Conservation (phyloP, 2,888 invertebrate species). For the Balanococcus diminutus region DNA sequence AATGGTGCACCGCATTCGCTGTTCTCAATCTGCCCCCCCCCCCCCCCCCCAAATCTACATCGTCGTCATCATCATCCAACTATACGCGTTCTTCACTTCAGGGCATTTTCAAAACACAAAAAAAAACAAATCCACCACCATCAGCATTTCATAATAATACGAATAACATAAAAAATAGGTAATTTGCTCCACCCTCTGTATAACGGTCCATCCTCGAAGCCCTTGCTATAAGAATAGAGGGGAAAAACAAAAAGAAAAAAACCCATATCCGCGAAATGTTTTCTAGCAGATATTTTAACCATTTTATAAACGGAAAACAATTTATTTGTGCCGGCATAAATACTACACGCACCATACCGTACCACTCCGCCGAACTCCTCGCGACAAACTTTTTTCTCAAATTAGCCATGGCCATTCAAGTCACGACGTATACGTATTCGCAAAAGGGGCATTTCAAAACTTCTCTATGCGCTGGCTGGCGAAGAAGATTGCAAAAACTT, state of each 20-base stretch:
- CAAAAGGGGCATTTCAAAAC: constrained; percentile 23
- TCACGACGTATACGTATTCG: constrained; percentile 28
- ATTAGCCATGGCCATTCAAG: constrained; percentile 30
- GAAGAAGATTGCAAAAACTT: constrained; percentile 24
- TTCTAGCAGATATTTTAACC: constrained; percentile 3
- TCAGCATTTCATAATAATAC: neutral
- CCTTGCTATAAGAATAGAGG: too few relatives aligned
- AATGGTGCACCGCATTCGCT: neutral
- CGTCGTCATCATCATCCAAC: neutral
- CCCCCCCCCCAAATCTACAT: neutral
- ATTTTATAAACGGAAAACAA: constrained; percentile 38
- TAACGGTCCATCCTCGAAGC: neutral
- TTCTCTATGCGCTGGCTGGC: neutral
- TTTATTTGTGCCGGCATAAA: neutral
- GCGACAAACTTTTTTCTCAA: constrained; percentile 3
- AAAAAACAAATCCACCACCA: neutral
- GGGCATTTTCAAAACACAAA: neutral
- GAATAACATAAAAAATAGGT: neutral
- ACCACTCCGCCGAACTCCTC: neutral
- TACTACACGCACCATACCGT: neutral
- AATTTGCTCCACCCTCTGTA: neutral
- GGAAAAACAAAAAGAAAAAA: neutral
- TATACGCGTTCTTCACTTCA: neutral
- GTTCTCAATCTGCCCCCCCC: neutral
- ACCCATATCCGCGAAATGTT: neutral